Evolutionary conservation across 2,888 invertebrate genomes (phyloP).

Genomic region (Creontiades dilutus): DNA sequence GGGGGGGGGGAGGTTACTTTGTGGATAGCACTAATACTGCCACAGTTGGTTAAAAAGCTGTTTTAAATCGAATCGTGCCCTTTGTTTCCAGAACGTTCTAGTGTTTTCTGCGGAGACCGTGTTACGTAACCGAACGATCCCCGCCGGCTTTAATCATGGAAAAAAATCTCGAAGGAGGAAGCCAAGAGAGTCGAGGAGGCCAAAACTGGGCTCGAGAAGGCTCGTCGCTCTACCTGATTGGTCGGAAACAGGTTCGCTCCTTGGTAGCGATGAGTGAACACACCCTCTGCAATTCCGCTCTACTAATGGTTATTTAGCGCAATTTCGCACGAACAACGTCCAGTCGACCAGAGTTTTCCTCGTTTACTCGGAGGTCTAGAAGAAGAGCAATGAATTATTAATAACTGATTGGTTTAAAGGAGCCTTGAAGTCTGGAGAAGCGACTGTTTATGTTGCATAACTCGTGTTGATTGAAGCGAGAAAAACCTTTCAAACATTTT

Average conservation of each 20-base stretch:
- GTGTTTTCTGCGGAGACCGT: background rate
- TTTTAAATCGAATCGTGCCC: background rate
- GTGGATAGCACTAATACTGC: too few relatives aligned
- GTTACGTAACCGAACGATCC: constrained; percentile 32
- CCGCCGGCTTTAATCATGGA: background rate
- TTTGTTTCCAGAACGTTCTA: background rate
- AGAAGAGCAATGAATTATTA: background rate
- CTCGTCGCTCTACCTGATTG: constrained; percentile 20
- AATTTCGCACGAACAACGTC: background rate
- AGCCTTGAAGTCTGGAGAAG: background rate
- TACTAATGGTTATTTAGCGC: background rate
- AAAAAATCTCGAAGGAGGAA: background rate
- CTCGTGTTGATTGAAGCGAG: too few relatives aligned
- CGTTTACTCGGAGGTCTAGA: background rate
- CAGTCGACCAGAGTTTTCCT: background rate
- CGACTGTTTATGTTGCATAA: background rate
- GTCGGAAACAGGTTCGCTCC: constrained; percentile 23
- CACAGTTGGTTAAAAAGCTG: too few relatives aligned
- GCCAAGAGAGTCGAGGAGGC: background rate
- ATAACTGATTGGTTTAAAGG: background rate
- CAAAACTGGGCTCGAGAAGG: constrained; percentile 37
- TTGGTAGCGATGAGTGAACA: background rate
- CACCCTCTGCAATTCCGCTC: constrained; percentile 7
- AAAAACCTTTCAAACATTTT: too few relatives aligned
- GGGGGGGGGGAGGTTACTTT: too few relatives aligned